phyloP scores from a whole-genome alignment of 2,888 invertebrate species.

The Synanthedon andrenaeformis region DNA sequence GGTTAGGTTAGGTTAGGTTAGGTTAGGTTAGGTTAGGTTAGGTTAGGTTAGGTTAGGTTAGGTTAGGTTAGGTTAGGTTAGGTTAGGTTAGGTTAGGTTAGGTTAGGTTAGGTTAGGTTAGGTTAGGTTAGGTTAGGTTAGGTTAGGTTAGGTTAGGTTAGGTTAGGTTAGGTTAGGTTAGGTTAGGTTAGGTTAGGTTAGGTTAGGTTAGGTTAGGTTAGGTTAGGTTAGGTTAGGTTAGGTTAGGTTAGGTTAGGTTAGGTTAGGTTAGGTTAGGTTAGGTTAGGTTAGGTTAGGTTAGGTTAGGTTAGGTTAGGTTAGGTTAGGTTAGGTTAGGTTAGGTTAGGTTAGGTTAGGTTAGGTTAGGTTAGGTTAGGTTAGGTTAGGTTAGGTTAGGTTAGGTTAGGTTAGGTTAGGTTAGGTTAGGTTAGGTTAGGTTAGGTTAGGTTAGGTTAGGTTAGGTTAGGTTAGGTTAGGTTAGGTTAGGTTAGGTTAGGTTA shows the following conservation, averaged over 20 bases:
- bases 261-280: conserved; percentile 6
- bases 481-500: conserved; percentile 9
- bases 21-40: conserved; percentile 14
- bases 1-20: conserved; percentile 14
- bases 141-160: conserved; percentile 10
- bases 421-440: conserved; percentile 9
- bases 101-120: conserved; percentile 16
- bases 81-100: conserved; percentile 17
- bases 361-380: conserved; percentile 7
- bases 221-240: conserved; percentile 7
- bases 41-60: conserved; percentile 15
- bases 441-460: conserved; percentile 6
- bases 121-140: conserved; percentile 12
- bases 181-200: conserved; percentile 12
- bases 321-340: conserved; percentile 10
- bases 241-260: conserved; percentile 9
- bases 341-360: conserved; percentile 7
- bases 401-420: conserved; percentile 7
- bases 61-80: conserved; percentile 12
- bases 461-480: conserved; percentile 6
- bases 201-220: conserved; percentile 10
- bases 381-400: conserved; percentile 9
- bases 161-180: conserved; percentile 8
- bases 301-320: conserved; percentile 7
- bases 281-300: conserved; percentile 7